Base-by-base conservation (phyloP, 2,888 invertebrate genomes). In the Seira ritae region DNA sequence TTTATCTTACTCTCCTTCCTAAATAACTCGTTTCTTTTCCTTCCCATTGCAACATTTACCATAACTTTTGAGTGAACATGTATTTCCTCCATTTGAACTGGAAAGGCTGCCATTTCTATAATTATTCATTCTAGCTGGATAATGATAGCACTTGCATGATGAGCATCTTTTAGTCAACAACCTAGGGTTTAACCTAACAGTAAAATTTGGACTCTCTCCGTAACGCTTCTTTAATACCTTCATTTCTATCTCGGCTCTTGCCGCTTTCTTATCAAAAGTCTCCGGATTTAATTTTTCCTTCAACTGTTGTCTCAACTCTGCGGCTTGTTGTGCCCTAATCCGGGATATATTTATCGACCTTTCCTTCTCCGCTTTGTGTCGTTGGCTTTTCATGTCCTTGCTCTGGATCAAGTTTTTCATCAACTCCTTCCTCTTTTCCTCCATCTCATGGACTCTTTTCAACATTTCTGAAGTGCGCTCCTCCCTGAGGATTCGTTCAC, bases 201-300 rank as follows among this genome's bases (percentile, higher is more conserved):
- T 72, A 72, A 86, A 85, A 22, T 50, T 73, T 0, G 24, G 10
- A 10, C 20, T 12, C 12, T 70, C 80, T 23, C 24, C 31, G 12
- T 73, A 70, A 22, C 42, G 65, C 75, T 84, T 87, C 55, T 82
- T 87, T 80, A 89, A 65, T 17, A 89, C 22, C 24, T 75, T 78
- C 62, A 87, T 23, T 70, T 88, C 89, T 42, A 87, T 72, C 60
- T 89, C 89, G 0, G 85, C 89, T 22, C 89, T 65, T 1, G 88
- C 87, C 31, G 86, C 88, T 73, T 88, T 89, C 75, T 84, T 87
- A 37, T 87, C 88, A 85, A 89, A 89, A 20, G 88, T 89, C 15
- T 89, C 87, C 23, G 88, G 88, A 80, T 87, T 87, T 1, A 89
- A 60, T 74, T 85, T 79, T 24, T 87, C 86, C 31, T 82, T 85